These are phyloP conservation scores for Phymanthus crucifer DNA, from an alignment of 92 coral and sea anemone genomes.

Conservation along the genomic window DNA sequence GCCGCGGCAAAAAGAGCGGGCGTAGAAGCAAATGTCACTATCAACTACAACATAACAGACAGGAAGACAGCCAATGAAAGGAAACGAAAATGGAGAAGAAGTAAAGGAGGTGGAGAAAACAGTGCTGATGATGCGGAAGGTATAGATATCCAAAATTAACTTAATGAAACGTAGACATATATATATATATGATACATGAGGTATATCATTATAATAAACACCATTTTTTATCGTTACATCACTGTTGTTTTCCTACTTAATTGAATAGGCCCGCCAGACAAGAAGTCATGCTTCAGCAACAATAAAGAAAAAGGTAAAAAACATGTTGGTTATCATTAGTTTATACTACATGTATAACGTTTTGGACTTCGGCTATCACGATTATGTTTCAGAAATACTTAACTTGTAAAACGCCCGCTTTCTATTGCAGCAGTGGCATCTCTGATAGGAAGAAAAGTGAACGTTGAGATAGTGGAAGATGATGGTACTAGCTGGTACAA, in stretches of 20 bases:
- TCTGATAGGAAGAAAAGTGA: too few relatives aligned
- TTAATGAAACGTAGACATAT: too few relatives aligned
- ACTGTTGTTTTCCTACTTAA: neutral
- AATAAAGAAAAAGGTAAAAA: too few relatives aligned
- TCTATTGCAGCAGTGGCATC: too few relatives aligned
- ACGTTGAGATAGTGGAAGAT: too few relatives aligned
- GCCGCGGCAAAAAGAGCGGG: slow-evolving; percentile 25
- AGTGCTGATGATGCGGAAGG: slow-evolving; percentile 6
- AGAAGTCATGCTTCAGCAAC: neutral
- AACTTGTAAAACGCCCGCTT: too few relatives aligned
- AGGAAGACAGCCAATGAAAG: neutral
- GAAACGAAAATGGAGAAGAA: slow-evolving; percentile 12
- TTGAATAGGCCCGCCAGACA: neutral
- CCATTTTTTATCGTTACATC: neutral
- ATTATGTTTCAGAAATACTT: too few relatives aligned
- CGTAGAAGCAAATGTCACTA: neutral
- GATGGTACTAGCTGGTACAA: too few relatives aligned
- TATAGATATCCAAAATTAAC: neutral
- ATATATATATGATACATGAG: too few relatives aligned
- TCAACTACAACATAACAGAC: neutral
- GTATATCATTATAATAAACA: neutral
- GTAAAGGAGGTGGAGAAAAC: neutral
- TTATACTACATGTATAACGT: too few relatives aligned
- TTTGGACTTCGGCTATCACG: too few relatives aligned
- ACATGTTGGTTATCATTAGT: too few relatives aligned